Evolutionary conservation across 1,140 invertebrate species (phyloP), one percentile per base, ranked within the genome.

Genomic region (Conopomorpha cramerella): DNA sequence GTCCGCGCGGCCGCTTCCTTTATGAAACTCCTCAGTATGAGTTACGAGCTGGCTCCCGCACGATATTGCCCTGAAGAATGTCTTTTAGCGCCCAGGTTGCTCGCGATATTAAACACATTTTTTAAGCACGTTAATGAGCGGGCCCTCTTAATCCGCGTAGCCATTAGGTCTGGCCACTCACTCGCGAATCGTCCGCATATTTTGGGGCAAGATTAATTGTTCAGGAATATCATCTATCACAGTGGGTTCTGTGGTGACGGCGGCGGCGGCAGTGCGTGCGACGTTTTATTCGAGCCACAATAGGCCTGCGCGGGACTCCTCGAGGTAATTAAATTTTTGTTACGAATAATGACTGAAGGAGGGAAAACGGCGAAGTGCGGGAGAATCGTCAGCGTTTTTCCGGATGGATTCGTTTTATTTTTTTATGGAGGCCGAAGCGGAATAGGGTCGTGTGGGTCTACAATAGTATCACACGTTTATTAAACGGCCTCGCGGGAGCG

Each of bases 101-200:
- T n/a, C n/a, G n/a, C n/a, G n/a, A n/a, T n/a, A n/a, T n/a, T n/a
- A n/a, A n/a, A n/a, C n/a, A n/a, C n/a, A n/a, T n/a, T n/a, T n/a
- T n/a, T n/a, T n/a, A n/a, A n/a, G n/a, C n/a, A n/a, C n/a, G n/a
- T n/a, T n/a, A n/a, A n/a, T n/a, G n/a, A n/a, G n/a, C n/a, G n/a
- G n/a, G n/a, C n/a, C n/a, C n/a, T n/a, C n/a, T n/a, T 70, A 66
- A 71, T 71, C 64, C 55, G 44, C 59, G 53, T 61, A 46, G 60
- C 61, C 70, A 71, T 71, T 74, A 70, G 65, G 64, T 58, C 60
- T 51, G 60, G 61, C 68, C 62, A 66, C 59, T 62, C 63, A 55
- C 62, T 70, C 56, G 68, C 64, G 71, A 74, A 74, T 74, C 66
- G 70, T 71, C 70, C 70, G 70, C 70, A 74, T 71, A 74, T 74